Percentiles rank a stretch among this genome's conserved stretches.
Evolutionary conservation across 2,888 invertebrate genomes (phyloP).

Genomic region (Hydriomena furcata): DNA sequence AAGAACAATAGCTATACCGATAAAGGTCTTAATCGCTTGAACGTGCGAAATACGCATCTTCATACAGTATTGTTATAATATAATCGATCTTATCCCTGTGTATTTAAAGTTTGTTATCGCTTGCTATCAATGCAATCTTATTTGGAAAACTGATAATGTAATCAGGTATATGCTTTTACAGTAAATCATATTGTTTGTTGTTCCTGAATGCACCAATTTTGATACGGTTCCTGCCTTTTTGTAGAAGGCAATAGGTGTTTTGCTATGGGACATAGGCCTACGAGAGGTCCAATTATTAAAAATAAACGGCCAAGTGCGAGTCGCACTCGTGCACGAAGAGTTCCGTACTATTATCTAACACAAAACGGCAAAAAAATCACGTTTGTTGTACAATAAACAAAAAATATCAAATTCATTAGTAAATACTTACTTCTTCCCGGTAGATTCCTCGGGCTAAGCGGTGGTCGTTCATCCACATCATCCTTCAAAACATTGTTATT

Average conservation of each 20-base stretch:
- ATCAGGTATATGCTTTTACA: background rate
- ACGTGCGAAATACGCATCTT: slow-evolving; percentile 19
- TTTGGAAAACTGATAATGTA: slow-evolving; percentile 3
- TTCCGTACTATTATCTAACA: too few relatives aligned
- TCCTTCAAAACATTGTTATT: slow-evolving; percentile 67
- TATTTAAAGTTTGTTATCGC: slow-evolving; percentile 9
- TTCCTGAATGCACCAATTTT: background rate
- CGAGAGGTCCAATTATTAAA: too few relatives aligned
- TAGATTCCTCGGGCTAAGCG: slow-evolving; percentile 68
- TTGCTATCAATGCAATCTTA: slow-evolving; percentile 10
- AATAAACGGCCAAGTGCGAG: too few relatives aligned
- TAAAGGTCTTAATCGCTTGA: slow-evolving; percentile 19
- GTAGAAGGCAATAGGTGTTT: too few relatives aligned
- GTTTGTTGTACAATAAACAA: too few relatives aligned
- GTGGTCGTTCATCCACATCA: slow-evolving; percentile 62
- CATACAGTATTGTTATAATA: slow-evolving; percentile 20
- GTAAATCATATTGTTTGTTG: background rate
- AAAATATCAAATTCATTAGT: too few relatives aligned
- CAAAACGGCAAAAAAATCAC: too few relatives aligned
- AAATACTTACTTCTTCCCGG: slow-evolving; percentile 67
- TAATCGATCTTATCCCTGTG: slow-evolving; percentile 19
- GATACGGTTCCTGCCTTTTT: slow-evolving; percentile 10
- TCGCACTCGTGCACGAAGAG: too few relatives aligned
- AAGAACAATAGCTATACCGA: slow-evolving; percentile 20
- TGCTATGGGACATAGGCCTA: too few relatives aligned